A percentile compares a stretch with the other conserved stretches of the same genome.
phyloP scores from a whole-genome alignment of 2,888 invertebrate species.

The Andrena bicolor region DNA sequence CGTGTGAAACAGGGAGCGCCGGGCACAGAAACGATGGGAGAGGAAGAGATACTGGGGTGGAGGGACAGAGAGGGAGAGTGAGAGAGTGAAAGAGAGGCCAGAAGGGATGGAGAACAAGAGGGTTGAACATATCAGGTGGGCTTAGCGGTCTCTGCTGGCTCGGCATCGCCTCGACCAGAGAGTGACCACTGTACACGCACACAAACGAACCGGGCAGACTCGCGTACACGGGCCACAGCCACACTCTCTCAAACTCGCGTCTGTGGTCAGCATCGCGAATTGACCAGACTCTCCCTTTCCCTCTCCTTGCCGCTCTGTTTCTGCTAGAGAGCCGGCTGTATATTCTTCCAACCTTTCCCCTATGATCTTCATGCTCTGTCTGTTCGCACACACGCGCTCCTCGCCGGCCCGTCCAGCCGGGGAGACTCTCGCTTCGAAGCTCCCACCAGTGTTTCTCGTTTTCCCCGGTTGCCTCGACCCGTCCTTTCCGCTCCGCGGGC shows the following conservation, averaged over 20 bases:
- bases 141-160: conserved; percentile 82
- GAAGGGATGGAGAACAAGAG: conserved; percentile 68
- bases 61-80: conserved; percentile 48
- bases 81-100: conserved; percentile 43
- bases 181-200: conserved; percentile 80
- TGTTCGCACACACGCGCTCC: background rate
- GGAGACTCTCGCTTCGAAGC: conserved; percentile 12
- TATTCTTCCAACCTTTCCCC: conserved; percentile 20
- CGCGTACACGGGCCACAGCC: conserved; percentile 19
- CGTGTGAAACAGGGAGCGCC: conserved; percentile 25
- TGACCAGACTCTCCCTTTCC: conserved; percentile 39
- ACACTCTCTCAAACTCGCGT: conserved; percentile 40
- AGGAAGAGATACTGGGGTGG: conserved; percentile 23
- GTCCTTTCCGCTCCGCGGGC: conserved; percentile 2
- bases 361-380: conserved; percentile 7
- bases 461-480: background rate
- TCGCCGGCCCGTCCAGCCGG: conserved; percentile 23
- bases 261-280: conserved; percentile 55
- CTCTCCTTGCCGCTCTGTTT: conserved; percentile 18
- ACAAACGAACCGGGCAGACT: conserved; percentile 41
- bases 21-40: conserved; percentile 53
- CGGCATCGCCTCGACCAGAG: conserved; percentile 82
- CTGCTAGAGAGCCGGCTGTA: background rate
- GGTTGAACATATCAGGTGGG: conserved; percentile 82
- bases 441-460: background rate